Percentiles rank a stretch among this genome's conserved stretches.
These are phyloP conservation scores for Tanytarsus gracilentus DNA, from an alignment of 2,888 invertebrate genomes.

Conservation along the genomic window DNA sequence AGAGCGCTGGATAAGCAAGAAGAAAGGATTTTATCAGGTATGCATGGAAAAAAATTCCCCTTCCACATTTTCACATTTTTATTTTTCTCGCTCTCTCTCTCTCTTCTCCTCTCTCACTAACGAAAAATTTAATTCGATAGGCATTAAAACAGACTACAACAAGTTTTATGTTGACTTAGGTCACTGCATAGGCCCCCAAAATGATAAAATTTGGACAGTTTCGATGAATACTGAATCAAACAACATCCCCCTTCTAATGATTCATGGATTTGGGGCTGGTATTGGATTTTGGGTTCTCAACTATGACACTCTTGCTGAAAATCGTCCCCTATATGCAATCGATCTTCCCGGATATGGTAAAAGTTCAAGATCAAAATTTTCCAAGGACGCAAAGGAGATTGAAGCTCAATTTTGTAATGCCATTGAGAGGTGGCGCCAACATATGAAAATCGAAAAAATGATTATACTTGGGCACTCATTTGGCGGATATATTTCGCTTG, in stretches of 20 bases:
- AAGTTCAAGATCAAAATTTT: constrained; percentile 82
- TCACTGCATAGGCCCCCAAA: constrained; percentile 47
- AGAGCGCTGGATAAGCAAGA: constrained; percentile 12
- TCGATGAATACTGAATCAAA: constrained; percentile 52
- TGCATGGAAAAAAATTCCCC: not conserved
- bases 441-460: constrained; percentile 78
- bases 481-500: constrained; percentile 85
- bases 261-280: constrained; percentile 92
- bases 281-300: constrained; percentile 90
- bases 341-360: constrained; percentile 90
- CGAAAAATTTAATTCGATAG: too few relatives aligned
- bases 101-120: too few relatives aligned
- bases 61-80: not conserved
- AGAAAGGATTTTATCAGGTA: constrained; percentile 7
- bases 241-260: constrained; percentile 74
- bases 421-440: constrained; percentile 90
- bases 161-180: constrained; percentile 36
- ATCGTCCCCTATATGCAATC: constrained; percentile 82
- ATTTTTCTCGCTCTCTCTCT: not conserved
- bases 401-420: constrained; percentile 84
- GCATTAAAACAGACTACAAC: constrained; percentile 11
- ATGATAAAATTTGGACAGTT: constrained; percentile 60
- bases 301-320: constrained; percentile 67
- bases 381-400: constrained; percentile 64
- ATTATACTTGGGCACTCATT: constrained; percentile 89